Evolutionary conservation across 1,140 invertebrate genomes (phyloP), one percentile per base, ranked within the genome.

Genomic region (Chironomus tepperi): DNA sequence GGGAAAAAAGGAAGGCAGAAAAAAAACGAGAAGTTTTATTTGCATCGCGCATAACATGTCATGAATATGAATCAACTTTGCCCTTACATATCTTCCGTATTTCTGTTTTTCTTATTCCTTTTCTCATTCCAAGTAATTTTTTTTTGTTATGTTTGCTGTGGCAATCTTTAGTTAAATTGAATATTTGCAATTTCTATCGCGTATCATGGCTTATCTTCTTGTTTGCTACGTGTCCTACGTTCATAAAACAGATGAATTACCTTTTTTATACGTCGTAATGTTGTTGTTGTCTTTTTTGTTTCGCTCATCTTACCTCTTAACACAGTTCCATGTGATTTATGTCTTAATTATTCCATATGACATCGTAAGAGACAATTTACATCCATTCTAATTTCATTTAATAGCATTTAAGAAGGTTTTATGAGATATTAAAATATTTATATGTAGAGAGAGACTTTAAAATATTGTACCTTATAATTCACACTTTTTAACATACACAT

Each of bases 161-260:
- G 47, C 47, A 57, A 57, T 57, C 47, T 57, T 57, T 57, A 57
- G 47, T 57, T 15, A 57, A 57, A 57, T 57, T 57, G 47, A 57
- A 57, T 57, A 57, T 57, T 57, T 57, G n/a, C 47, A 57, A 57
- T 57, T 57, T 57, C 47, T 57, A 57, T 57, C 47, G 47, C 47
- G 47, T 57, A n/a, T 57, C 47, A 57, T 12, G 47, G 47, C 47
- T 57, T 57, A 57, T 57, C 47, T 57, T 57, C 47, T 57, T 57
- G 3, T 57, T 57, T 57, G 12, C 47, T 12, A 57, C 47, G 47
- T 57, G 47, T 57, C 47, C 12, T 57, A n/a, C 47, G 12, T 57
- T 57, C 24, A 34, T 34, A 34, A 34, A 34, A 34, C 24, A 34
- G 24, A 34, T 34, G 24, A 5, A 34, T n/a, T 57, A n/a, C 47